Percentiles rank a stretch among this genome's conserved stretches.
Conservation (phyloP, 2,888 invertebrate species). For the Platycnemis pennipes region DNA sequence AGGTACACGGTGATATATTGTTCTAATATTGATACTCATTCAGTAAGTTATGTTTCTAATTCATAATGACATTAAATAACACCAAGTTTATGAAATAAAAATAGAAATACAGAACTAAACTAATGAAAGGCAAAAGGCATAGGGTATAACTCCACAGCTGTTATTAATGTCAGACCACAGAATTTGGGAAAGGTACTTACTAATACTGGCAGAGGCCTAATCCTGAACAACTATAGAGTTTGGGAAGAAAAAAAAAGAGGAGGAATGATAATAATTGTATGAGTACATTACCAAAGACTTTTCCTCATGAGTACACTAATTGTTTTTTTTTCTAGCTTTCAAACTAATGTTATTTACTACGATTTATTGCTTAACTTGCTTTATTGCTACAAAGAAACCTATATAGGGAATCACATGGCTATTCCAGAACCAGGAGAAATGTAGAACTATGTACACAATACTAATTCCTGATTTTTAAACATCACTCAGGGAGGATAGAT, state of each 20-base stretch:
- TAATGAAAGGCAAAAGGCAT: constrained; percentile 40
- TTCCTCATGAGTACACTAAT: constrained; percentile 51
- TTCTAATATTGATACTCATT: not conserved
- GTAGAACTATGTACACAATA: not conserved
- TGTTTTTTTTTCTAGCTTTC: constrained; percentile 49
- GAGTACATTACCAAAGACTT: constrained; percentile 62
- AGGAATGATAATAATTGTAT: constrained; percentile 68
- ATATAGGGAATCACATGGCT: not conserved
- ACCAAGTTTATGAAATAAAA: not conserved
- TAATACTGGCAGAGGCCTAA: constrained; percentile 98
- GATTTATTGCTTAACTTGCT: not conserved
- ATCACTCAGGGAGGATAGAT: not conserved
- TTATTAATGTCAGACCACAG: constrained; percentile 77
- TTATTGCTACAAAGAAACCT: constrained; percentile 41
- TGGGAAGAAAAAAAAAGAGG: constrained; percentile 79
- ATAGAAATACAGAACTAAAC: not conserved
- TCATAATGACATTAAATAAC: not conserved
- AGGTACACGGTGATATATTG: not conserved
- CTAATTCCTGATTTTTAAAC: not conserved
- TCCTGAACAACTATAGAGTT: constrained; percentile 96
- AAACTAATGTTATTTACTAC: constrained; percentile 30
- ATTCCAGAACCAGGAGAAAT: not conserved
- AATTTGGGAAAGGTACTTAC: constrained; percentile 89
- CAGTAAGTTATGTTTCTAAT: not conserved
- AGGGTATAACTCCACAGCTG: constrained; percentile 48